Percentiles rank a stretch among this genome's conserved stretches.
Evolutionary conservation across 2,888 invertebrate species (phyloP).

Genomic region (Orthosia gothica): DNA sequence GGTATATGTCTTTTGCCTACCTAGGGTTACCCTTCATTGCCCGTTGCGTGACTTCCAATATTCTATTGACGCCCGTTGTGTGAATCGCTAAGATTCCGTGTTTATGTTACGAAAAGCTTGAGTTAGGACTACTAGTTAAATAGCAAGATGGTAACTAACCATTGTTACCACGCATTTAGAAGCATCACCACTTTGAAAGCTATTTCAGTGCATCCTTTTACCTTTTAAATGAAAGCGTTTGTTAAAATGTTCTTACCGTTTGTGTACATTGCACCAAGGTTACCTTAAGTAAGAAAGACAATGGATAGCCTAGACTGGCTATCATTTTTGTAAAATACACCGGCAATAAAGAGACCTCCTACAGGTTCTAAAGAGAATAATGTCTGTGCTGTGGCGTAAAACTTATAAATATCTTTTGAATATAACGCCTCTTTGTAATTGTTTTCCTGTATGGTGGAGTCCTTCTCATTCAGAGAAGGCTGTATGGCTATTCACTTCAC

Average conservation of each 20-base stretch:
- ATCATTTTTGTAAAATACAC: constrained; percentile 23
- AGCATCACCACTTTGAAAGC: neutral
- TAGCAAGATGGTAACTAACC: neutral
- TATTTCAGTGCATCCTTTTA: constrained; percentile 4
- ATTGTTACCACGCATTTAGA: neutral
- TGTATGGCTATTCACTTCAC: neutral
- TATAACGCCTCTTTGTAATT: neutral
- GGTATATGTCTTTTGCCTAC: too few species aligned
- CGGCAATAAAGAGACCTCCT: neutral
- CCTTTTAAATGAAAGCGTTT: neutral
- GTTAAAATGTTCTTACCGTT: neutral
- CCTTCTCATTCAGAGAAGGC: too few species aligned
- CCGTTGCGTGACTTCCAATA: too few species aligned
- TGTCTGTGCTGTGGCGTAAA: neutral
- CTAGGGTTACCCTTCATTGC: too few species aligned
- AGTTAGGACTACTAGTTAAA: too few species aligned
- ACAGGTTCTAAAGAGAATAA: neutral
- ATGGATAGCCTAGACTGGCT: neutral
- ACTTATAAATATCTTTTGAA: neutral
- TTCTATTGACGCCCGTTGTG: too few species aligned
- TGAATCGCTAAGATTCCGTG: too few species aligned
- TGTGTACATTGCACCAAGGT: neutral
- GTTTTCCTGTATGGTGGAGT: too few species aligned
- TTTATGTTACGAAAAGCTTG: too few species aligned
- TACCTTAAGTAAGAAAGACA: neutral